Conservation (phyloP, 2,797 vertebrate species). For the Sus cebifrons region DNA sequence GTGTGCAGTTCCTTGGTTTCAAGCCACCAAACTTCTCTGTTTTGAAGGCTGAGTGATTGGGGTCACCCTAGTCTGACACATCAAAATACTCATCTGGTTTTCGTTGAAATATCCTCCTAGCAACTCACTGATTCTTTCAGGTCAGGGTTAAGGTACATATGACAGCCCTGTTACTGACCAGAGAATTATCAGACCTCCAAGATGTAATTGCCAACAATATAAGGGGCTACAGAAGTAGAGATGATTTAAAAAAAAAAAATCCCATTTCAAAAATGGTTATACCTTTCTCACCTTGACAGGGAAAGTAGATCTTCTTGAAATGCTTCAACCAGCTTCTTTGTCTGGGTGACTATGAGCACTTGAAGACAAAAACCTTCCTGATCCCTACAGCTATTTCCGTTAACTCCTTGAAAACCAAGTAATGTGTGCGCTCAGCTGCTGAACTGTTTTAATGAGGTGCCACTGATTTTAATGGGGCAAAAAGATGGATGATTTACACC, state of each 20-base stretch:
- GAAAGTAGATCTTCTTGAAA: conserved; percentile 76
- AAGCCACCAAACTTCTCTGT: conserved; percentile 8
- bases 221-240: conserved; percentile 8
- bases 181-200: conserved; percentile 66
- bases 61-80: conserved; percentile 53
- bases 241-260: conserved; percentile 29
- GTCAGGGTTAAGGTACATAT: conserved; percentile 32
- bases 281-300: conserved; percentile 78
- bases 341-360: conserved; percentile 71
- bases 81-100: conserved; percentile 42
- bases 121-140: conserved; percentile 60
- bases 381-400: conserved; percentile 77
- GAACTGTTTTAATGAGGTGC: conserved; percentile 85
- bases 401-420: conserved; percentile 79
- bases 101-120: conserved; percentile 74
- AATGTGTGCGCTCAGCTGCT: conserved; percentile 80
- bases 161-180: conserved; percentile 67
- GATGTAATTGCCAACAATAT: conserved; percentile 60
- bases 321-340: conserved; percentile 76
- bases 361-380: conserved; percentile 77
- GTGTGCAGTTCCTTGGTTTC: conserved; percentile 2
- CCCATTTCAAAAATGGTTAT: not conserved
- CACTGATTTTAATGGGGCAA: conserved; percentile 87
- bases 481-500: conserved; percentile 87
- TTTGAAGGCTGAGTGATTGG: conserved; percentile 54